These are phyloP conservation scores for Pluvialis apricaria DNA, from an alignment of 2,113 vertebrate genomes.

Conservation along the genomic window DNA sequence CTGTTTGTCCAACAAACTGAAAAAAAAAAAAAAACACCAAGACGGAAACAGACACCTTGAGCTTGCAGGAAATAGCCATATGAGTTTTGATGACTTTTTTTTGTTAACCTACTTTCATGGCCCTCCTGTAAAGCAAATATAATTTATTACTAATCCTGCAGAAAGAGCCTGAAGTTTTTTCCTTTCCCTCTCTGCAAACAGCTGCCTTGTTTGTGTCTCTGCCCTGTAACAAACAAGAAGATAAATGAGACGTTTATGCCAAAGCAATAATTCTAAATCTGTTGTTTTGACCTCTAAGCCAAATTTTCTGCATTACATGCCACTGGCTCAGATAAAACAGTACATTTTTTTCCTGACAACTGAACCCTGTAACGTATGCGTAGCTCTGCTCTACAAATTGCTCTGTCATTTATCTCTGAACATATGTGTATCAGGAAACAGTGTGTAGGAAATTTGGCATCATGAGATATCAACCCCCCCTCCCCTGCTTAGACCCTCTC, in stretches of 20 bases:
- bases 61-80: neutral
- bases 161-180: neutral
- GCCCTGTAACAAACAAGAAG: conserved; percentile 47
- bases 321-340: conserved; percentile 5
- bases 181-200: neutral
- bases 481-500: neutral
- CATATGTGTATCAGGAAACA: neutral
- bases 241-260: conserved; percentile 23
- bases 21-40: neutral
- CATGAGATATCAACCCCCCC: neutral
- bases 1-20: neutral
- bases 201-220: conserved; percentile 26
- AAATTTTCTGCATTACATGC: conserved; percentile 35
- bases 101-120: neutral
- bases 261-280: conserved; percentile 47
- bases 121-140: conserved; percentile 6
- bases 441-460: neutral
- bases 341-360: neutral
- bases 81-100: neutral
- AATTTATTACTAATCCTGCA: neutral
- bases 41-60: neutral
- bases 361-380: neutral
- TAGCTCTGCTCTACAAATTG: neutral
- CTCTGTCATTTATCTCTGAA: neutral
- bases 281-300: conserved; percentile 49